A percentile compares a stretch with the other conserved stretches of the same genome.
phyloP scores from a whole-genome alignment of 2,113 vertebrate genomes.

The Salvelinus sp. region DNA sequence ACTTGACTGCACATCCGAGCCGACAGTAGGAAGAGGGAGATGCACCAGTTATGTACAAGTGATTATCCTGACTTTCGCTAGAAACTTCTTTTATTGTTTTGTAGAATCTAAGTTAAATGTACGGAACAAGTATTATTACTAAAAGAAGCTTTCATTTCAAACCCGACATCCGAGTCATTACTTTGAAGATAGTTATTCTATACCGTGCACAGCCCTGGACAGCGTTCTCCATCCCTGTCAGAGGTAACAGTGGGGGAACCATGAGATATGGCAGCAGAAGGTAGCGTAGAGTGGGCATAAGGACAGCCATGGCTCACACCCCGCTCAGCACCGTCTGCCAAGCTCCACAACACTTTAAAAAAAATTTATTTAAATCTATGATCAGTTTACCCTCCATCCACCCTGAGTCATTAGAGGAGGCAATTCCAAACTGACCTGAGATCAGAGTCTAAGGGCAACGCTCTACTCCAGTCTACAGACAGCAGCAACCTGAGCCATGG shows the following conservation, averaged over 20 bases:
- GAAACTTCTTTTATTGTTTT: too few relatives aligned
- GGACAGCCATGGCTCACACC: constrained; percentile 2
- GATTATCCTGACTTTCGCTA: too few relatives aligned
- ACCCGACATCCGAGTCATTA: too few relatives aligned
- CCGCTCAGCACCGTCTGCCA: constrained; percentile 25
- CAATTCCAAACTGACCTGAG: too few relatives aligned
- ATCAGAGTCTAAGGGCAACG: constrained; percentile 2
- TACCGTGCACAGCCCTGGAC: too few relatives aligned
- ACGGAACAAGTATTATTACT: too few relatives aligned
- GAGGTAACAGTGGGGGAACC: constrained; percentile 1
- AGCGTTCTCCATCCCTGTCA: constrained; percentile 2
- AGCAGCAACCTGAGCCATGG: constrained; percentile 42
- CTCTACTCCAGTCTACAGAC: background rate
- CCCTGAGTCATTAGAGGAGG: background rate
- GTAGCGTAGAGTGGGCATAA: background rate
- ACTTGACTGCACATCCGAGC: too few relatives aligned
- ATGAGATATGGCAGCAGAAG: constrained; percentile 29
- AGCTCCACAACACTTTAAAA: background rate
- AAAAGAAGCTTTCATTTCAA: too few relatives aligned
- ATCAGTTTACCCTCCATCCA: background rate
- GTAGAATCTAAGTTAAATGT: too few relatives aligned
- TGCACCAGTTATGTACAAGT: too few relatives aligned
- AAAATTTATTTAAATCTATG: background rate
- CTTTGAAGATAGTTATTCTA: too few relatives aligned
- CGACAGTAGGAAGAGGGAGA: too few relatives aligned